A percentile compares a stretch with the other conserved stretches of the same genome.
Evolutionary conservation across 2,797 vertebrate species (phyloP).

Genomic region (Hydrolagus colliei): DNA sequence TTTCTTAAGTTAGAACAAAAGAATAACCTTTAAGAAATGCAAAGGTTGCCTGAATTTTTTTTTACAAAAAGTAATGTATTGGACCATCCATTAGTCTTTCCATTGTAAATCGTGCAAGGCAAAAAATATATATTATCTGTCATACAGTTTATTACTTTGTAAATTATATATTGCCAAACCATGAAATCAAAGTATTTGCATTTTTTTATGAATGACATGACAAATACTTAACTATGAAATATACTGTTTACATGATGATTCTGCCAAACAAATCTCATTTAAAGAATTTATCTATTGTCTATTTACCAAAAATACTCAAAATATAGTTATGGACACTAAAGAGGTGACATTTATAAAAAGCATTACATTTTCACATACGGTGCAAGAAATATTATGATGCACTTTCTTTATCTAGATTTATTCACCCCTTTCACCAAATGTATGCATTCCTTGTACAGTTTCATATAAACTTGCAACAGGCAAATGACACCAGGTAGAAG

Average conservation of each 20-base stretch:
- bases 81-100: slow-evolving; percentile 10
- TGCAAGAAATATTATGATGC: neutral
- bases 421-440: neutral
- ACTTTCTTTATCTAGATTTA: neutral
- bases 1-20: neutral
- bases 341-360: neutral
- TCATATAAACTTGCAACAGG: neutral
- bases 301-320: neutral
- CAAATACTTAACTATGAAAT: neutral
- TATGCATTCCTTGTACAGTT: neutral
- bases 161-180: slow-evolving; percentile 17
- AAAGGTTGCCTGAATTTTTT: neutral
- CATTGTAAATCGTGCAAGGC: neutral
- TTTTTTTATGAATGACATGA: slow-evolving; percentile 3
- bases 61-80: neutral
- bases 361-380: neutral
- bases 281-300: neutral
- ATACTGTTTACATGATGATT: neutral
- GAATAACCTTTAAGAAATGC: neutral
- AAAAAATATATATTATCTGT: slow-evolving; percentile 2
- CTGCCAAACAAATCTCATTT: slow-evolving; percentile 3
- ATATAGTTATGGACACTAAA: slow-evolving; percentile 3
- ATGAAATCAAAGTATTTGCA: slow-evolving; percentile 1
- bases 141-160: slow-evolving; percentile 11
- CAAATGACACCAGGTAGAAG: neutral